A percentile compares a stretch with the other conserved stretches of the same genome.
These are phyloP conservation scores for Macropodus opercularis DNA, from an alignment of 2,797 vertebrate species.

Conservation along the genomic window DNA sequence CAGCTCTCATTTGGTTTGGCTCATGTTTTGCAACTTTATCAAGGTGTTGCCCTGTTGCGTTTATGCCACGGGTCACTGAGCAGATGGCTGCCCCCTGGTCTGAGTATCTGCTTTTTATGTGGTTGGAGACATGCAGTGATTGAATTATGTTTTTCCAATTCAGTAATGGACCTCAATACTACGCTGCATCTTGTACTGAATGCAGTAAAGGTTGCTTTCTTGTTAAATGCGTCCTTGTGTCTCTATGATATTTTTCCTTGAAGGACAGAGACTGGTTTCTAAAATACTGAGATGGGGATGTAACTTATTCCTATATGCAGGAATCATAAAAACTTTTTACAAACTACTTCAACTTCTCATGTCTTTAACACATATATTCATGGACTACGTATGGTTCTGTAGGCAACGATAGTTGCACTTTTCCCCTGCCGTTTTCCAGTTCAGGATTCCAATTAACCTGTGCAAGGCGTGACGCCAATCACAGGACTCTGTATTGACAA, in stretches of 20 bases:
- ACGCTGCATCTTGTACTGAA: constrained; percentile 15
- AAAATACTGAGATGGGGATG: background rate
- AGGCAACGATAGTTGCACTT: constrained; percentile 72
- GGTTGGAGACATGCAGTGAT: constrained; percentile 38
- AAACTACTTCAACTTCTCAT: constrained; percentile 50
- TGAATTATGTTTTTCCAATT: constrained; percentile 51
- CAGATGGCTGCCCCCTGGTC: constrained; percentile 26
- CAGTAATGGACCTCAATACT: constrained; percentile 46
- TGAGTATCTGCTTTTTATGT: constrained; percentile 32
- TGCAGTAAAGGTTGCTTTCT: constrained; percentile 17
- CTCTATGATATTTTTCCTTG: background rate
- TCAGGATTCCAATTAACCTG: constrained; percentile 85
- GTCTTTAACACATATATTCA: constrained; percentile 60
- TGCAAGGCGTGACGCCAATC: constrained; percentile 80
- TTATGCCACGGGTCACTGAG: constrained; percentile 51
- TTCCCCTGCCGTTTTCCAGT: constrained; percentile 78
- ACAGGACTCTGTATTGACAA: constrained; percentile 77
- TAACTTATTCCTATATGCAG: constrained; percentile 1
- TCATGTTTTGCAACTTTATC: constrained; percentile 30
- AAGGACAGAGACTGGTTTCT: background rate
- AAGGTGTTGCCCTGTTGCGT: constrained; percentile 44
- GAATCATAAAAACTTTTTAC: constrained; percentile 36
- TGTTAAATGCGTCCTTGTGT: constrained; percentile 13
- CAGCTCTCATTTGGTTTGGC: constrained; percentile 5
- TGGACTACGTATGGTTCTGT: constrained; percentile 57